Base-by-base conservation (phyloP, 2,888 invertebrate species). In the Eudasyphora cyanicolor region DNA sequence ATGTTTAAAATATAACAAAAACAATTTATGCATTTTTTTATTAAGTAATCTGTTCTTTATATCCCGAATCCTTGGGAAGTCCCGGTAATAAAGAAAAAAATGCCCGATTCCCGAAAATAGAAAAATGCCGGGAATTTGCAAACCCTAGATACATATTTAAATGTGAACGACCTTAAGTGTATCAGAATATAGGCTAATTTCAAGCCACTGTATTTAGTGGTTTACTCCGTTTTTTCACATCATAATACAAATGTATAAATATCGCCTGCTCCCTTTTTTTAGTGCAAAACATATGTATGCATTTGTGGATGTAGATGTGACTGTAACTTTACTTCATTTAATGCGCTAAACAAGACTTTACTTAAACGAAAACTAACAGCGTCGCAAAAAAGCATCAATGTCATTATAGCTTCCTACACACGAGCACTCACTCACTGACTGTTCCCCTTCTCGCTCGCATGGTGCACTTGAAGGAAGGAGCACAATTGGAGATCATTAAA, bases 401-500 rank as follows among this genome's bases (percentile, higher is more conserved):
- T 84, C 84, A 84, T 84, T 84, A 78, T 69, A 62, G 84, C 78
- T 76, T 81, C 84, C 84, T 84, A 84, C 84, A 84, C 84, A 81
- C 71, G 80, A 35, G 35, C 35, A 64, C 45, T 57, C 35, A 67
- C 75, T n/a, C 32, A n/a, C 60, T 27, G 27, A 1, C 24, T 12
- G 54, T 2, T 21, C 5, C n/a, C n/a, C n/a, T n/a, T n/a, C n/a
- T n/a, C n/a, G n/a, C n/a, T n/a, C 4, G 4, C 5, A 32, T 45
- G 12, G 45, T 45, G 45, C 45, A 45, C 45, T 45, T 45, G 51
- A n/a, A 60, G 64, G 45, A 67, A 70, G 76, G 75, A 51, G 75
- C 84, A 84, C 81, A 84, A 84, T 84, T 84, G 84, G 81, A 84
- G 81, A 84, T 84, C 84, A 84, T 84, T 84, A 84, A 84, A 84